A percentile compares a stretch with the other conserved stretches of the same genome.
phyloP scores from a whole-genome alignment of 2,113 vertebrate genomes.

The Pelusios castaneus region DNA sequence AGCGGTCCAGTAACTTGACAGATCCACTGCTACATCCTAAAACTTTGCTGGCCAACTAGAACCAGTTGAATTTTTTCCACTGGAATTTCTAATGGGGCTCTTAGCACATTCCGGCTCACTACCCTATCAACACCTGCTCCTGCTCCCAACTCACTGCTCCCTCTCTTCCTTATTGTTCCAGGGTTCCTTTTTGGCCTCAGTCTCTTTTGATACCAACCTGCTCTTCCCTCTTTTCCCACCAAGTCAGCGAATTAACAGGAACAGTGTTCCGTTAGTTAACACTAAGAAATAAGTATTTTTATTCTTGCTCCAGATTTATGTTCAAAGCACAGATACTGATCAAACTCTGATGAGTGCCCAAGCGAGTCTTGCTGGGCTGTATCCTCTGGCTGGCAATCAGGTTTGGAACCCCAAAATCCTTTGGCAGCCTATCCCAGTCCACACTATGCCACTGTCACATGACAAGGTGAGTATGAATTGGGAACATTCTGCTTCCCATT shows the following conservation, averaged over 20 bases:
- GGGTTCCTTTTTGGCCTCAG: not conserved
- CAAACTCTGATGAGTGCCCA: conserved; percentile 86
- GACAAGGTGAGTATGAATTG: conserved; percentile 76
- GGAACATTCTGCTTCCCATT: not conserved
- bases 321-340: conserved; percentile 85
- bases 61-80: not conserved
- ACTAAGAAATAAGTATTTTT: not conserved
- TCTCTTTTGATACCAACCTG: not conserved
- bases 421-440: conserved; percentile 86
- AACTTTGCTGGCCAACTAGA: not conserved
- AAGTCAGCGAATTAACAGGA: not conserved
- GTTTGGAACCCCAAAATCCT: conserved; percentile 74
- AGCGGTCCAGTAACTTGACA: not conserved
- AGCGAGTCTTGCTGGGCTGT: conserved; percentile 82
- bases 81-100: not conserved
- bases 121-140: not conserved
- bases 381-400: conserved; percentile 67
- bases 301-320: conserved; percentile 75
- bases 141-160: not conserved
- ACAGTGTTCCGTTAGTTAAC: not conserved
- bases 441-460: conserved; percentile 76
- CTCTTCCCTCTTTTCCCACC: not conserved
- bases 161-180: not conserved
- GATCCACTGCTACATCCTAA: not conserved
- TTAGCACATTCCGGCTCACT: not conserved